Evolutionary conservation across 2,888 invertebrate genomes (phyloP).

Genomic region (Netelia fuscicornis): DNA sequence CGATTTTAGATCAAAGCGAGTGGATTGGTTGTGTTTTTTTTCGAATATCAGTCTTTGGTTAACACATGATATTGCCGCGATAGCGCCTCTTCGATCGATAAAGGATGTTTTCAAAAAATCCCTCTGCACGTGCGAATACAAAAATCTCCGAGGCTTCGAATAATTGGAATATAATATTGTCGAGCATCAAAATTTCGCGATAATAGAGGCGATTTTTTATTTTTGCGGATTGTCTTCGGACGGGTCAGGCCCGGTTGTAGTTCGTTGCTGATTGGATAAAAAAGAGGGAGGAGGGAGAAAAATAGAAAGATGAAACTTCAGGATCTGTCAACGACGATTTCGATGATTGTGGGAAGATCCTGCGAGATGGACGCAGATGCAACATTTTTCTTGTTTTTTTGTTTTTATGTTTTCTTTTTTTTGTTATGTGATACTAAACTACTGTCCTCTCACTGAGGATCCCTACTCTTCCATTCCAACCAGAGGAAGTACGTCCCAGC

Average conservation of each 20-base stretch:
- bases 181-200: constrained; percentile 2
- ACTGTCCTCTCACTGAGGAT: constrained; percentile 76
- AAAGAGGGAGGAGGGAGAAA: constrained; percentile 27
- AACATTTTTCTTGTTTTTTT: constrained; percentile 22
- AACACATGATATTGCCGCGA: neutral
- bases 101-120: constrained; percentile 6
- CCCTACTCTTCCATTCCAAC: constrained; percentile 89
- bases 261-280: constrained; percentile 9
- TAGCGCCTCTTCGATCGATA: neutral
- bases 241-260: neutral
- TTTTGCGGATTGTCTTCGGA: neutral
- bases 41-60: constrained; percentile 42
- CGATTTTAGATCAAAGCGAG: neutral
- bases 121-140: neutral
- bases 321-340: constrained; percentile 44
- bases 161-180: constrained; percentile 4
- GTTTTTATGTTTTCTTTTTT: constrained; percentile 12
- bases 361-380: constrained; percentile 62
- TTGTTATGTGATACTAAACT: constrained; percentile 69
- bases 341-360: constrained; percentile 58
- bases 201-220: neutral
- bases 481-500: constrained; percentile 91
- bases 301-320: constrained; percentile 25
- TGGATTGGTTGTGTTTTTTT: neutral
- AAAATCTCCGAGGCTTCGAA: neutral